Conservation (phyloP, 2,888 invertebrate genomes). For the Stratiomys singularior region DNA sequence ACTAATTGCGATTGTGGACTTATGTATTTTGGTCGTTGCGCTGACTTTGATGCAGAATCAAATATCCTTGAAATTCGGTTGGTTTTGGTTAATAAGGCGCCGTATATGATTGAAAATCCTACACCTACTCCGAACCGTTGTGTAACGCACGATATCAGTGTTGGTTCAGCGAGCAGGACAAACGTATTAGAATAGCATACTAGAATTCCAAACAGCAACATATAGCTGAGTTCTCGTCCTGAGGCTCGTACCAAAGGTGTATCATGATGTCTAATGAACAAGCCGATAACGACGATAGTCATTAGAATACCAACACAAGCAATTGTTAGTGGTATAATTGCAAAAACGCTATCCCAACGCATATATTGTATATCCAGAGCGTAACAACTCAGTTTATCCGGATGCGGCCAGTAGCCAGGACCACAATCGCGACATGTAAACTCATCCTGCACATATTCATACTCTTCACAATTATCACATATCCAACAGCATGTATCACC, state of each 20-base stretch:
- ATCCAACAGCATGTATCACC: constrained; percentile 82
- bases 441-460: constrained; percentile 74
- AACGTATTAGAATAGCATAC: constrained; percentile 74
- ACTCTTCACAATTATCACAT: constrained; percentile 76
- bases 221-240: constrained; percentile 72
- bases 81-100: constrained; percentile 74
- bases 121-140: constrained; percentile 74
- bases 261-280: constrained; percentile 73
- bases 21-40: constrained; percentile 72
- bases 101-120: constrained; percentile 74
- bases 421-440: constrained; percentile 75
- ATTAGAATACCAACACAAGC: constrained; percentile 72
- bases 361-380: constrained; percentile 73
- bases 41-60: constrained; percentile 72
- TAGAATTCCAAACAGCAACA: constrained; percentile 72
- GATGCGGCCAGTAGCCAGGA: constrained; percentile 72
- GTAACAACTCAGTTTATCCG: constrained; percentile 72
- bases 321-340: constrained; percentile 72
- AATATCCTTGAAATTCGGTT: constrained; percentile 74
- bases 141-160: constrained; percentile 69
- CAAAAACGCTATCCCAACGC: constrained; percentile 73
- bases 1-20: constrained; percentile 74
- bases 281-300: constrained; percentile 70
- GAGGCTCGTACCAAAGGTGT: constrained; percentile 74
- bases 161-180: constrained; percentile 70